Conservation (phyloP, 2,797 vertebrate genomes). For the Mycteria americana region DNA sequence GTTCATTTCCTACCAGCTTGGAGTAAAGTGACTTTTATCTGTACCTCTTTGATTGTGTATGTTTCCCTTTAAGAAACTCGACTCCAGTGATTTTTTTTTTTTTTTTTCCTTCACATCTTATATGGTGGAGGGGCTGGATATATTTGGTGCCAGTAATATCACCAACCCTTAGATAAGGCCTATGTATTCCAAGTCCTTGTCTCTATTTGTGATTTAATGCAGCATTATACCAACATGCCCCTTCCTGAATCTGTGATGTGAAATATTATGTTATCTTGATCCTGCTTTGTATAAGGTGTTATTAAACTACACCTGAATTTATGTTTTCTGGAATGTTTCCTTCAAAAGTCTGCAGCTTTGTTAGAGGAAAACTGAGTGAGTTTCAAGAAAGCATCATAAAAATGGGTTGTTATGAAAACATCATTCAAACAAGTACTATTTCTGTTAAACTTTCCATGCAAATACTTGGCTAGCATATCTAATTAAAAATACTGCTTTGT, state of each 20-base stretch:
- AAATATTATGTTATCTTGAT: neutral
- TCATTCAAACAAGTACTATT: neutral
- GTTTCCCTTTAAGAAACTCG: neutral
- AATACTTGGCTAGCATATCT: neutral
- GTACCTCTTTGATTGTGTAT: neutral
- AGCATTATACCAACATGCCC: neutral
- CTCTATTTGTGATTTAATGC: neutral
- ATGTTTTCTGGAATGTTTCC: neutral
- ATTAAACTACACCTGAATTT: neutral
- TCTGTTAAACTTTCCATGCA: neutral
- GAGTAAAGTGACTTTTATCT: neutral
- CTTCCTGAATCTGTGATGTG: neutral
- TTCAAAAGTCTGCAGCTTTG: neutral
- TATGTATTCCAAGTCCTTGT: neutral
- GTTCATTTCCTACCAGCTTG: neutral
- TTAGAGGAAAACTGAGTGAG: neutral
- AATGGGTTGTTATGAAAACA: neutral
- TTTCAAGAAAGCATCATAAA: conserved; percentile 2
- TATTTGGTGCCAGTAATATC: neutral
- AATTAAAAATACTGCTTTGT: neutral
- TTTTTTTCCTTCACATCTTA: neutral
- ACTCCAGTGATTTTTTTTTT: neutral
- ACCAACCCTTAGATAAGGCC: neutral
- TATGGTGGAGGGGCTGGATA: neutral
- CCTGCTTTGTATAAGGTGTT: neutral